Percentiles rank a stretch among this genome's conserved stretches.
Conservation (phyloP, 2,888 invertebrate species). For the Diogma glabrata region DNA sequence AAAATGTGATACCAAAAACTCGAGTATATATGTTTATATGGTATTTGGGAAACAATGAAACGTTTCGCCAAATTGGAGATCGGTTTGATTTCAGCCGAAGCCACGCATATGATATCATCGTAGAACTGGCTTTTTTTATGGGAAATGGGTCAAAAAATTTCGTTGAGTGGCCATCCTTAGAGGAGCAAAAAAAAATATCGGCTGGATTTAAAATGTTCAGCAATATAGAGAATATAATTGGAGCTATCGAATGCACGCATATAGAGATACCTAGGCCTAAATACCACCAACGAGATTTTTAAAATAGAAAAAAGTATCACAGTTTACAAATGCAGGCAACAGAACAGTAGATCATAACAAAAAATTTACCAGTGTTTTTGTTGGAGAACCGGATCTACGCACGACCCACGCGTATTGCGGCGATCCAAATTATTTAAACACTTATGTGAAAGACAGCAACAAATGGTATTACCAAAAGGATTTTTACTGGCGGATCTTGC, state of each 20-base stretch:
- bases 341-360: neutral
- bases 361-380: neutral
- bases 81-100: too few species aligned
- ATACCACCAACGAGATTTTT: neutral
- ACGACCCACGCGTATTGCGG: neutral
- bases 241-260: too few species aligned
- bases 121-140: too few species aligned
- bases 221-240: neutral
- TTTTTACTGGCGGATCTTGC: neutral
- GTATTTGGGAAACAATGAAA: too few species aligned
- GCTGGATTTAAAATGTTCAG: neutral
- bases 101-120: neutral
- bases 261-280: neutral
- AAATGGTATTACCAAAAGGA: neutral
- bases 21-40: too few species aligned
- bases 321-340: neutral
- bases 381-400: neutral
- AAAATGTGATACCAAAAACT: too few species aligned
- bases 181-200: neutral
- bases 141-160: too few species aligned
- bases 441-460: neutral
- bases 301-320: neutral
- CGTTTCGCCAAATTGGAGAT: too few species aligned
- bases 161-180: neutral
- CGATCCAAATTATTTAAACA: neutral